Percentiles rank a stretch among this genome's conserved stretches.
Evolutionary conservation across 1,140 invertebrate genomes (phyloP).

Genomic region (Chironomus striatipennis): DNA sequence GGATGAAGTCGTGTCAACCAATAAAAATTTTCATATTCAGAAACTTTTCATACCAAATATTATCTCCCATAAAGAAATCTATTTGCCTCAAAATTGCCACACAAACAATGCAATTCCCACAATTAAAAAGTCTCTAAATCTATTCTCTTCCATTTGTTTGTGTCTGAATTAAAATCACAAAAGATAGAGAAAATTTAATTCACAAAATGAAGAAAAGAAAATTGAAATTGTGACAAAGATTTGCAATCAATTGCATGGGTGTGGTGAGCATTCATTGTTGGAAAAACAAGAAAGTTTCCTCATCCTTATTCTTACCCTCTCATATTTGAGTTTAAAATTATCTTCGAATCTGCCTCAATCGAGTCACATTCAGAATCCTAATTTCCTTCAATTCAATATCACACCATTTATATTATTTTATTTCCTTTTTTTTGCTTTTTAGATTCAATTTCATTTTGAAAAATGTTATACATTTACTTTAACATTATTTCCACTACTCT

Average conservation of each 20-base stretch:
- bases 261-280: background rate
- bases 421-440: no score
- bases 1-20: no score
- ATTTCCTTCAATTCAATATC: constrained; percentile 4
- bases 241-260: background rate
- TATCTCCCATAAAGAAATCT: no score
- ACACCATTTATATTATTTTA: no score
- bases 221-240: background rate
- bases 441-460: background rate
- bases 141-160: background rate
- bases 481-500: background rate
- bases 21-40: no score
- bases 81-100: no score
- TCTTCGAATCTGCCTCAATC: constrained; percentile 6
- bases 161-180: background rate
- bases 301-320: background rate
- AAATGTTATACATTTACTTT: background rate
- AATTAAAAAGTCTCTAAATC: no score
- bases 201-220: background rate
- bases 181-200: background rate
- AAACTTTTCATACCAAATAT: no score
- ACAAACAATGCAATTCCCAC: no score
- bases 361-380: constrained; percentile 1
- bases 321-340: background rate
- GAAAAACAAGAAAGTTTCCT: background rate